Evolutionary conservation across 2,113 vertebrate genomes (phyloP).

Genomic region (Anolis carolinensis): DNA sequence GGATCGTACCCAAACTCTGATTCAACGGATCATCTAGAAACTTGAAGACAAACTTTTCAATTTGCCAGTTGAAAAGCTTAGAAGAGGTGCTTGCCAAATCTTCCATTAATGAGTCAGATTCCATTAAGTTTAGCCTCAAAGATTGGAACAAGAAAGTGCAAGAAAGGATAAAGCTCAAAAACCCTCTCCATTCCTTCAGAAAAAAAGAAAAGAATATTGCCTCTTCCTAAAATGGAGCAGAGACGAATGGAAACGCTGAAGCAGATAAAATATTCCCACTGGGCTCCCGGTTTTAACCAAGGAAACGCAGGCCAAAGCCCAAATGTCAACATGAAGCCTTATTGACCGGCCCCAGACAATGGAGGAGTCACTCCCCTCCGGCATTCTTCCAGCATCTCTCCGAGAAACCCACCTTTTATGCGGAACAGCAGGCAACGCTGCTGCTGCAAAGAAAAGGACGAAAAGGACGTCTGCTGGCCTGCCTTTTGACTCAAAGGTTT

Average conservation of each 20-base stretch:
- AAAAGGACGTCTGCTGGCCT: conserved; percentile 63
- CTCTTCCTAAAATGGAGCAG: rapidly evolving
- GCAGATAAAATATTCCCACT: background rate
- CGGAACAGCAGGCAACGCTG: conserved; percentile 64
- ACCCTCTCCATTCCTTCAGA: no score
- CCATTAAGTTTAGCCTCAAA: no score
- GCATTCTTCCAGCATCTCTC: conserved; percentile 66
- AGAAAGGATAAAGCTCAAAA: background rate
- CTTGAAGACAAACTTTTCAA: conserved; percentile 65
- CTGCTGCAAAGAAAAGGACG: no score
- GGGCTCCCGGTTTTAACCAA: conserved; percentile 32
- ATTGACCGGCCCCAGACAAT: conserved; percentile 49
- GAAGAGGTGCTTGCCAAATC: conserved; percentile 58
- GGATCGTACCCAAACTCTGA: conserved; percentile 8
- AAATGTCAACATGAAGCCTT: conserved; percentile 62
- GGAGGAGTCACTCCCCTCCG: conserved; percentile 36
- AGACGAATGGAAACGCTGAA: rapidly evolving
- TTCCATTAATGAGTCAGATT: background rate
- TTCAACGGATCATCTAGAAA: conserved; percentile 42
- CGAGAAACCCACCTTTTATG: conserved; percentile 70
- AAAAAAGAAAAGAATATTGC: rapidly evolving
- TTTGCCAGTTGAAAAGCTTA: conserved; percentile 61
- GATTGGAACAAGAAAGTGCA: background rate
- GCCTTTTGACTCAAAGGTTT: conserved; percentile 58
- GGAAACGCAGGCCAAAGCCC: conserved; percentile 24